Conservation (phyloP, 2,888 invertebrate species). For the Watsonalla cultraria region DNA sequence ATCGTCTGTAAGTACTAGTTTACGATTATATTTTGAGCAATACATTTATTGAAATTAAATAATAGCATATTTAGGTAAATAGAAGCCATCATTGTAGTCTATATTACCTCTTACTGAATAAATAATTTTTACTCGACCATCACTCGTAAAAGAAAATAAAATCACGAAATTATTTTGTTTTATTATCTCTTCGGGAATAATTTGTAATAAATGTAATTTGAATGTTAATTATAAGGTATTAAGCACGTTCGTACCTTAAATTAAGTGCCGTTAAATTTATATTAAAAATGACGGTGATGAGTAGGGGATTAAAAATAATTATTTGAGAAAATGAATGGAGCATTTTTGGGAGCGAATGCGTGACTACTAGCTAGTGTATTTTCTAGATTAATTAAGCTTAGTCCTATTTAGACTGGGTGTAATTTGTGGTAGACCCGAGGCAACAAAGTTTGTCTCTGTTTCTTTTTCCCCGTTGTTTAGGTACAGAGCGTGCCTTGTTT, state of each 20-base stretch:
- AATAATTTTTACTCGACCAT: no score
- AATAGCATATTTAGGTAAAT: no score
- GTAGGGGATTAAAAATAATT: conserved; percentile 7
- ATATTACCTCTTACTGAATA: background rate
- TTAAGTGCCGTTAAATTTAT: conserved; percentile 2
- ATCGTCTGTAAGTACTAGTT: no score
- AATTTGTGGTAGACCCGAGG: conserved; percentile 38
- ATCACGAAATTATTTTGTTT: no score
- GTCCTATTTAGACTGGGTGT: conserved; percentile 37
- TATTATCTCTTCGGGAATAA: no score
- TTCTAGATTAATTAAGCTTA: conserved; percentile 55
- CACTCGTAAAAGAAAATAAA: no score
- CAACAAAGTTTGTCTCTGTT: conserved; percentile 26
- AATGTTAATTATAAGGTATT: no score
- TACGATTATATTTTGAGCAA: no score
- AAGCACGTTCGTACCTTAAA: no score
- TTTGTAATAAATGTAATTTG: no score
- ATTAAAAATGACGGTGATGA: conserved; percentile 17
- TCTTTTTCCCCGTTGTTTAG: conserved; percentile 10
- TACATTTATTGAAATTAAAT: no score
- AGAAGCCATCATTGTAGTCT: background rate
- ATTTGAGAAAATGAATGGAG: conserved; percentile 7
- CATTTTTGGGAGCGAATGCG: conserved; percentile 25
- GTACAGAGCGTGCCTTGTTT: conserved; percentile 9
- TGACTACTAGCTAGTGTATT: conserved; percentile 28